Conservation (phyloP, 2,797 vertebrate genomes). For the Phrynocephalus vlangalii region DNA sequence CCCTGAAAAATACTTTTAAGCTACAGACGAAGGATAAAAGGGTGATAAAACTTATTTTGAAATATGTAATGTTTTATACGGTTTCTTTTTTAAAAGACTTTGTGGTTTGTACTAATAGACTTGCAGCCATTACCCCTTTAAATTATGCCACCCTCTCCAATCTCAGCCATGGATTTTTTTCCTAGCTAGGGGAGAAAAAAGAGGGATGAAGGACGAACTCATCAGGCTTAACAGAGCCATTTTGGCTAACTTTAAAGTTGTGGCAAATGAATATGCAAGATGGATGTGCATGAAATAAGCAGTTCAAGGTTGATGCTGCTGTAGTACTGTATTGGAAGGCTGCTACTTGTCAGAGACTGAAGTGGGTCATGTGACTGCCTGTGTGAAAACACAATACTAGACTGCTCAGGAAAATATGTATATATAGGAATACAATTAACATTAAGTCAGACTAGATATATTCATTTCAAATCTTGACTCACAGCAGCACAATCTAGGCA, state of each 20-base stretch:
- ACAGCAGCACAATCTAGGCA: conserved; percentile 47
- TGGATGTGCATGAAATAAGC: conserved; percentile 10
- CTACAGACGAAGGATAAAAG: conserved; percentile 35
- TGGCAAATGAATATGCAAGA: conserved; percentile 48
- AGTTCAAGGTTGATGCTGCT: neutral
- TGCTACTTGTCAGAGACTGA: neutral
- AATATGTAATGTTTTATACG: conserved; percentile 78
- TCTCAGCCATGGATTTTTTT: conserved; percentile 55
- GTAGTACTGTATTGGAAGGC: conserved; percentile 12
- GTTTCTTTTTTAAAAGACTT: conserved; percentile 74
- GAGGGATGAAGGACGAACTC: conserved; percentile 56
- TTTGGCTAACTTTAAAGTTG: conserved; percentile 47
- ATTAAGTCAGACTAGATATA: neutral
- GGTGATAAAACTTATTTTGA: conserved; percentile 74
- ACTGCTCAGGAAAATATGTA: neutral
- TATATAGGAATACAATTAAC: conserved; percentile 18
- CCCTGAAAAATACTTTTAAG: conserved; percentile 69
- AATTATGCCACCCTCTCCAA: conserved; percentile 50
- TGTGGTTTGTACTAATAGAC: conserved; percentile 70
- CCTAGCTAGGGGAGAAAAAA: conserved; percentile 31
- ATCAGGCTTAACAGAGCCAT: conserved; percentile 49
- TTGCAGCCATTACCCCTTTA: conserved; percentile 67
- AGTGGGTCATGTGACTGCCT: neutral
- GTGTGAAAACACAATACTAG: neutral
- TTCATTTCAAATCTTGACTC: conserved; percentile 30